Base-by-base conservation (phyloP, 1,140 invertebrate genomes). In the Tetragnatha versicolor region DNA sequence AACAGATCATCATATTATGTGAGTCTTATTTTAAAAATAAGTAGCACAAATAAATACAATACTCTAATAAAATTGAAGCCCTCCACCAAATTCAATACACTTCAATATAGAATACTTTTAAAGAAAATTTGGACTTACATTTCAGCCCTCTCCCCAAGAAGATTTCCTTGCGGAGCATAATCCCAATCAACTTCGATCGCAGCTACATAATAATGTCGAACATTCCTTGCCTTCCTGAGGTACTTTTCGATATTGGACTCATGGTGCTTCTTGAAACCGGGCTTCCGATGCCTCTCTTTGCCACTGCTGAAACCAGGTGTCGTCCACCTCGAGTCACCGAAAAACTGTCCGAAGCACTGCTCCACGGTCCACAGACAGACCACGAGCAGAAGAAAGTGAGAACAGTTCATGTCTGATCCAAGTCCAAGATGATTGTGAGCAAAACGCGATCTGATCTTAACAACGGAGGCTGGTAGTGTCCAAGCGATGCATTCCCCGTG, bases 161-260 rank as follows among this genome's bases (percentile, higher is more conserved):
- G 55, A 53, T 77, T 12, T 81, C 76, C 51, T 76, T 68, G 79
- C 1, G 83, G 83, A 1, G 83, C 83, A 73, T 83, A 85, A 73
- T 85, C 83, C 84, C 84, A 85, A n/a, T 82, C 79, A 0, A 81
- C 80, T 27, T 85, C 83, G 3, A 83, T 81, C 0, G 84, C 84
- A 31, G 83, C 84, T 10, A 85, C 82, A 65, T 82, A 85, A 61
- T 84, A 84, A 77, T 77, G 73, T 20, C 73, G 35, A n/a, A 77
- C 31, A 55, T 47, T 80, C 58, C 73, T 49, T 20, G 65, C 80
- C 73, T 81, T 55, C 37, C 47, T 33, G 7, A 68, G 39, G 45
- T 77, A 77, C n/a, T 77, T 77, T 0, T 77, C 73, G 2, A 77
- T 51, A 39, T 51, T 53, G 4, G 60, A 51, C n/a, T 65, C 60